Evolutionary conservation across 2,888 invertebrate genomes (phyloP).

Genomic region (Andrena fulva): DNA sequence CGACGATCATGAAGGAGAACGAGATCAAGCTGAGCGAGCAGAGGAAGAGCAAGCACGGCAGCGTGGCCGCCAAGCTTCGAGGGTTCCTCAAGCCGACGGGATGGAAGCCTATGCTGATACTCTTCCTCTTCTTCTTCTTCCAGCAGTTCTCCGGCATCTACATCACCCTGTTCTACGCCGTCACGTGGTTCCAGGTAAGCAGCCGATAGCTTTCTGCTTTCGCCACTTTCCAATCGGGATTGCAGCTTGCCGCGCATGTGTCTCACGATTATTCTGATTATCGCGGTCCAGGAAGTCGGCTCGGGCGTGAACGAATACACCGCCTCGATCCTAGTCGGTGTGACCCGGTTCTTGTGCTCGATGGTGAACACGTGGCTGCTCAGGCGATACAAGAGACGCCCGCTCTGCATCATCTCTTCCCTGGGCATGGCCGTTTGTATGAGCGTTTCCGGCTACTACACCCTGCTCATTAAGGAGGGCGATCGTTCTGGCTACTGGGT

Average conservation of each 20-base stretch:
- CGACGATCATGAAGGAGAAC: slow-evolving; percentile 86
- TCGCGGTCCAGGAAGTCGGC: slow-evolving; percentile 85
- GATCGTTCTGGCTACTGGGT: slow-evolving; percentile 80
- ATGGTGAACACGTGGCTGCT: slow-evolving; percentile 87
- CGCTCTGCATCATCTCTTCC: slow-evolving; percentile 86
- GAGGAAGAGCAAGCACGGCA: slow-evolving; percentile 81
- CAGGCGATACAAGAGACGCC: slow-evolving; percentile 86
- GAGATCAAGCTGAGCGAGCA: slow-evolving; percentile 85
- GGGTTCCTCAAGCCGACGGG: slow-evolving; percentile 86
- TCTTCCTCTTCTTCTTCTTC: slow-evolving; percentile 86
- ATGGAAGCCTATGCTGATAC: slow-evolving; percentile 87
- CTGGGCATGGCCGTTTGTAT: slow-evolving; percentile 87
- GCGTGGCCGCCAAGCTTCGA: slow-evolving; percentile 80
- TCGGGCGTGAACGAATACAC: slow-evolving; percentile 86
- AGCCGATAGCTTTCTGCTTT: too few species aligned
- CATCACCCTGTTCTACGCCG: slow-evolving; percentile 87
- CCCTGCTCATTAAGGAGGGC: slow-evolving; percentile 84
- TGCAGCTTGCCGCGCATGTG: background rate
- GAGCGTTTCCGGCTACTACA: slow-evolving; percentile 86
- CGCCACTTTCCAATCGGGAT: background rate
- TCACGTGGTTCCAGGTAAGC: slow-evolving; percentile 86
- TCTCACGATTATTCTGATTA: slow-evolving; percentile 5
- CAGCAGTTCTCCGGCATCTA: slow-evolving; percentile 88
- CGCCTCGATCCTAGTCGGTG: slow-evolving; percentile 87
- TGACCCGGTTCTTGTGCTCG: slow-evolving; percentile 87